These are phyloP conservation scores for Dynastes tityus DNA, from an alignment of 2,888 invertebrate species.

Conservation along the genomic window DNA sequence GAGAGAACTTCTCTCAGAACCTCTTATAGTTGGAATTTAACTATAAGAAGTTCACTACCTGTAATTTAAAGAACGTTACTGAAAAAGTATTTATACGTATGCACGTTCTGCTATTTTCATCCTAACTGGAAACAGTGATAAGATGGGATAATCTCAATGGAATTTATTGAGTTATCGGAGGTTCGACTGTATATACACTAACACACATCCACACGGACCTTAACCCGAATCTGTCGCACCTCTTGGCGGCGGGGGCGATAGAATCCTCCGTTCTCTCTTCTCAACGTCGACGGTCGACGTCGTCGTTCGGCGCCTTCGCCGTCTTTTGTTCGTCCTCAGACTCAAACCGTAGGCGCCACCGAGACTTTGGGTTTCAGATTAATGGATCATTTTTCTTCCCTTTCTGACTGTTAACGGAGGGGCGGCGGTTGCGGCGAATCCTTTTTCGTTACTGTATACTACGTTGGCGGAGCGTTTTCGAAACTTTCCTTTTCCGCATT, in stretches of 20 bases:
- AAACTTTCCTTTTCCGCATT: constrained; percentile 37
- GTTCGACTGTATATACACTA: not conserved
- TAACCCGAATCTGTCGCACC: constrained; percentile 47
- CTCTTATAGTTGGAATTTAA: no score
- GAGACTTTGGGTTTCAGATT: constrained; percentile 86
- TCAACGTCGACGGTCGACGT: constrained; percentile 61
- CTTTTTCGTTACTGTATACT: constrained; percentile 35
- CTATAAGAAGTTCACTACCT: no score
- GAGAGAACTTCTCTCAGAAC: no score
- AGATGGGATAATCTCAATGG: no score
- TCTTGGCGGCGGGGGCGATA: constrained; percentile 56
- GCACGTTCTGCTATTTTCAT: no score
- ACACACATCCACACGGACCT: constrained; percentile 36
- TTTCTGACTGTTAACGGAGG: constrained; percentile 57
- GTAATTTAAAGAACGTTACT: no score
- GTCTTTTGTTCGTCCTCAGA: constrained; percentile 65
- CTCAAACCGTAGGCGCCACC: constrained; percentile 78
- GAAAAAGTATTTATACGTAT: no score
- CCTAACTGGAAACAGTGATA: no score
- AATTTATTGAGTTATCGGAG: not conserved
- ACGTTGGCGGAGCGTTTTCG: constrained; percentile 15
- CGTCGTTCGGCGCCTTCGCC: constrained; percentile 62
- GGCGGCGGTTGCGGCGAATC: constrained; percentile 34
- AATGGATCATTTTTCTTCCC: constrained; percentile 87
- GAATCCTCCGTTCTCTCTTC: constrained; percentile 51